phyloP scores from a whole-genome alignment of 2,888 invertebrate species.

The Stenodema calcarata region DNA sequence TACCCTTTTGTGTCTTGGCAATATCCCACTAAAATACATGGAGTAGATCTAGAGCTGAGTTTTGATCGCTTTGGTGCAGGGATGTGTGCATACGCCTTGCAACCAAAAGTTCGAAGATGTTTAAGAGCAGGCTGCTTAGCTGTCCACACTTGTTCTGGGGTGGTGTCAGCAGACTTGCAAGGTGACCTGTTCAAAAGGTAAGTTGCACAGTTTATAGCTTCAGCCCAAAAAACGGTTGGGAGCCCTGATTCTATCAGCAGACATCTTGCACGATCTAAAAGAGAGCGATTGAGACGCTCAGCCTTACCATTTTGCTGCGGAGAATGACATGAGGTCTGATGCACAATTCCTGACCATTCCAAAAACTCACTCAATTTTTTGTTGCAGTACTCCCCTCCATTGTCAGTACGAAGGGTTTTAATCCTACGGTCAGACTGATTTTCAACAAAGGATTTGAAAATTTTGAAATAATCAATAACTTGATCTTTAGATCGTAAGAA shows the following conservation, averaged over 20 bases:
- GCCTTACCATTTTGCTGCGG: constrained; percentile 2
- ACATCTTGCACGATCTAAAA: background rate
- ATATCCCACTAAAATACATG: background rate
- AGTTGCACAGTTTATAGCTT: background rate
- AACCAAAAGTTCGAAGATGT: background rate
- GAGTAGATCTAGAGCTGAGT: background rate
- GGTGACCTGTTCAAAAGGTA: background rate
- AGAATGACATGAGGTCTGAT: background rate
- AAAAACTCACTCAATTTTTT: background rate
- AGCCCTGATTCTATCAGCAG: background rate
- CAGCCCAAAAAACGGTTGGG: constrained; percentile 17
- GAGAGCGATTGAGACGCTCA: background rate
- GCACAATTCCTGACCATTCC: background rate
- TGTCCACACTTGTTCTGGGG: background rate
- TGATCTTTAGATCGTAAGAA: background rate
- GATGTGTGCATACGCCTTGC: background rate
- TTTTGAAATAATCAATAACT: background rate
- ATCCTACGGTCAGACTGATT: background rate
- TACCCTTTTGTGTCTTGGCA: background rate
- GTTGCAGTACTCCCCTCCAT: background rate
- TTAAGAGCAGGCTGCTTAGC: background rate
- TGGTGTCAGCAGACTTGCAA: background rate
- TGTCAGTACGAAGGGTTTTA: background rate
- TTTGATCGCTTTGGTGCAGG: background rate
- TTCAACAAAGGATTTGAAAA: background rate